Conservation (phyloP, 2,888 invertebrate species). For the Didymodactylos carnosus region DNA sequence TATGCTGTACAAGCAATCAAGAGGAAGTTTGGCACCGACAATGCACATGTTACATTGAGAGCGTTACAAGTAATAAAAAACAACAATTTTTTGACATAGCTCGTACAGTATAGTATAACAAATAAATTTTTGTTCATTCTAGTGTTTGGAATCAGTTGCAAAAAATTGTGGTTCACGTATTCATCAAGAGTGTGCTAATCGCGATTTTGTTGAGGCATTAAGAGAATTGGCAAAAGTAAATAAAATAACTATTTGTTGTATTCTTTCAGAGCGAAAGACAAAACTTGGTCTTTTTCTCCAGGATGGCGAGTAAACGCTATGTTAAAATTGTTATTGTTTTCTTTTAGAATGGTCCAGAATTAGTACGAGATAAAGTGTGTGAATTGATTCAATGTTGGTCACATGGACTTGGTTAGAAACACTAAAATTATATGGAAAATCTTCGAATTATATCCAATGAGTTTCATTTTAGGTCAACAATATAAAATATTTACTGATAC, state of each 20-base stretch:
- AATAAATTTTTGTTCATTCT: slow-evolving; percentile 15
- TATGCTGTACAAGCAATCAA: slow-evolving; percentile 63
- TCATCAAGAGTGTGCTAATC: slow-evolving; percentile 70
- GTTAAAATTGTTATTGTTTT: neutral
- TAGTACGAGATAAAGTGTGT: slow-evolving; percentile 52
- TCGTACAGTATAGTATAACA: neutral
- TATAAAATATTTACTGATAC: slow-evolving; percentile 77
- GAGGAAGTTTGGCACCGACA: slow-evolving; percentile 65
- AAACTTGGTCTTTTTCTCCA: too few species aligned
- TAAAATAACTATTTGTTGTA: neutral
- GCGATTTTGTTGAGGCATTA: slow-evolving; percentile 76
- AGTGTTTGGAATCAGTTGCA: slow-evolving; percentile 75
- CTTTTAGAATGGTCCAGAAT: slow-evolving; percentile 19
- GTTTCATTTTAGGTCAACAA: slow-evolving; percentile 43
- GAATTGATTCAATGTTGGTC: slow-evolving; percentile 94
- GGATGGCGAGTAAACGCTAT: too few species aligned
- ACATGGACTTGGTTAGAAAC: slow-evolving; percentile 81
- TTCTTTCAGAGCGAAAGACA: too few species aligned
- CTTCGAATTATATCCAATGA: too few species aligned
- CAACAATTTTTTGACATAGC: too few species aligned
- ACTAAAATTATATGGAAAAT: too few species aligned
- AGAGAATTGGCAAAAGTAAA: slow-evolving; percentile 61
- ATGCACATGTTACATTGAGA: slow-evolving; percentile 80
- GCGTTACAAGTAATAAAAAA: slow-evolving; percentile 65
- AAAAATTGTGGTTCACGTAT: slow-evolving; percentile 83